phyloP scores from a whole-genome alignment of 2,797 vertebrate genomes.

The Odontamblyopus lacepedii region DNA sequence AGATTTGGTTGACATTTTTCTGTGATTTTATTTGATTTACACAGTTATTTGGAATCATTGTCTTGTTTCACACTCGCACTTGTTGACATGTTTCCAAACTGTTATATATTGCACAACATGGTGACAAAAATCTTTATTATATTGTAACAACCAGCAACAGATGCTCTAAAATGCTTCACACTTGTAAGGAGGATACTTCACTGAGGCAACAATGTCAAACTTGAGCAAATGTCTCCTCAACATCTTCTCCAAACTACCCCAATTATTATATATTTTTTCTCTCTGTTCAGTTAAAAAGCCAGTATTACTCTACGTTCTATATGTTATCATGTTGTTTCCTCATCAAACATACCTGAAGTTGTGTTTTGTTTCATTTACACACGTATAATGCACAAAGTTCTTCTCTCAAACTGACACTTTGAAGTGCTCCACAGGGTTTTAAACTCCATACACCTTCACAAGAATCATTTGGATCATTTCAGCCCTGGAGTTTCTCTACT shows the following conservation, averaged over 20 bases:
- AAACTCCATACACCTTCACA: too few species aligned
- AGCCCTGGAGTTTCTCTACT: too few species aligned
- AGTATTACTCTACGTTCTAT: too few species aligned
- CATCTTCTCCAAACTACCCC: background rate
- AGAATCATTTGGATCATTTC: too few species aligned
- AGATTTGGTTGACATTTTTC: constrained; percentile 24
- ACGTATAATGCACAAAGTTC: too few species aligned
- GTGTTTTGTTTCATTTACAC: too few species aligned
- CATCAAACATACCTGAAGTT: too few species aligned
- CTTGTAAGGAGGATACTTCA: background rate
- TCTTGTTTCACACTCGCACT: constrained; percentile 51
- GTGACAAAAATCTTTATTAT: constrained; percentile 5
- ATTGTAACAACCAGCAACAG: constrained; percentile 42
- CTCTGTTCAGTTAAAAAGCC: constrained; percentile 17
- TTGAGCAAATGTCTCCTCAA: constrained; percentile 21
- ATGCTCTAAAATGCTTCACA: constrained; percentile 45
- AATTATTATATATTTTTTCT: constrained; percentile 7
- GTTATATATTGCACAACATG: background rate
- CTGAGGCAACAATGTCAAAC: constrained; percentile 35
- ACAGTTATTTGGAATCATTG: constrained; percentile 31
- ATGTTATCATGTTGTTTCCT: too few species aligned
- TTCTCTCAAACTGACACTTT: too few species aligned
- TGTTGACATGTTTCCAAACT: constrained; percentile 2
- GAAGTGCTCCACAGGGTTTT: too few species aligned
- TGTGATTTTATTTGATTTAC: constrained; percentile 37